A percentile compares a stretch with the other conserved stretches of the same genome.
Evolutionary conservation across 2,888 invertebrate genomes (phyloP).

Genomic region (Ophonus ardosiacus): DNA sequence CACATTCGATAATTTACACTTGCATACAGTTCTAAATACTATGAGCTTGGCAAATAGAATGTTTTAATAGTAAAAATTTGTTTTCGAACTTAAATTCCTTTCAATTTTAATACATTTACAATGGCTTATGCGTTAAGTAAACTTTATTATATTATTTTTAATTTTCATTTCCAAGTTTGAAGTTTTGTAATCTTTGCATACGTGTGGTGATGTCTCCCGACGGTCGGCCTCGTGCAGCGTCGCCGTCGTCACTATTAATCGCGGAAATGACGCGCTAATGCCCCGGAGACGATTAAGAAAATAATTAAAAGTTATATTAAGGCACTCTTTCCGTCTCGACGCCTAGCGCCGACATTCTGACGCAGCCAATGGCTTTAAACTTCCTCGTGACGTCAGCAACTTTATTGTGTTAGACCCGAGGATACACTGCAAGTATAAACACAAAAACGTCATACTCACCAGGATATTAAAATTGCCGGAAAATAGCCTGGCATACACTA

Average conservation of each 20-base stretch:
- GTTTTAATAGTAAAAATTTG: too few species aligned
- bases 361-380: constrained; percentile 39
- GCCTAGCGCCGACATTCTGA: constrained; percentile 1
- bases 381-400: constrained; percentile 22
- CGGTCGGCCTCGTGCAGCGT: neutral
- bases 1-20: too few species aligned
- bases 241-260: constrained; percentile 17
- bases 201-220: too few species aligned
- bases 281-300: constrained; percentile 51
- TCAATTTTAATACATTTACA: too few species aligned
- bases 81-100: too few species aligned
- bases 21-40: too few species aligned
- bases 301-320: constrained; percentile 56
- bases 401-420: constrained; percentile 32
- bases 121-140: too few species aligned
- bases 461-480: neutral
- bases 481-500: neutral
- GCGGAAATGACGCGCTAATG: constrained; percentile 37
- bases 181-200: too few species aligned
- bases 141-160: too few species aligned
- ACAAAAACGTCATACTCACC: neutral
- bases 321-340: constrained; percentile 30
- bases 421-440: neutral
- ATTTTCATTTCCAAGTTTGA: too few species aligned
- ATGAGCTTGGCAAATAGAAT: too few species aligned